Percentiles rank a stretch among this genome's conserved stretches.
Evolutionary conservation across 2,888 invertebrate genomes (phyloP).

Genomic region (Sialis fuliginosa): DNA sequence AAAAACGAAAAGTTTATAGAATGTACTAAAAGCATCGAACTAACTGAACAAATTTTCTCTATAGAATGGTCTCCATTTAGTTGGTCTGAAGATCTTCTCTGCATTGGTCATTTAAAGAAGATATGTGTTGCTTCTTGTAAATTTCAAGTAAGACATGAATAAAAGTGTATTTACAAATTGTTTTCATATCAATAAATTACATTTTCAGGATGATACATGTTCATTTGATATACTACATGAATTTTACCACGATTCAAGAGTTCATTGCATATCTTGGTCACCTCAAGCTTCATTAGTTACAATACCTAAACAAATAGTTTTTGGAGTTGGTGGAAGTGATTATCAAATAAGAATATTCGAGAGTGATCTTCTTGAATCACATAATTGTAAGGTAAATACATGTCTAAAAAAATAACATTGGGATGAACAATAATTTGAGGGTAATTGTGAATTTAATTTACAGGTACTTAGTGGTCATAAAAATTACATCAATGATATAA

Average conservation of each 20-base stretch:
- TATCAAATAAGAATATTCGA: conserved; percentile 34
- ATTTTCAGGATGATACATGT: background rate
- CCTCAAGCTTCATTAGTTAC: conserved; percentile 40
- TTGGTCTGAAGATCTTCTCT: conserved; percentile 43
- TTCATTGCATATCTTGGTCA: conserved; percentile 37
- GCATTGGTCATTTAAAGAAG: conserved; percentile 37
- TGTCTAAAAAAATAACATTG: conserved; percentile 1
- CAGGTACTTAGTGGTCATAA: conserved; percentile 42
- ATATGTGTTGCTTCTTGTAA: conserved; percentile 35
- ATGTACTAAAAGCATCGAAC: conserved; percentile 28
- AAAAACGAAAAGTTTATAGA: conserved; percentile 15
- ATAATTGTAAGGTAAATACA: conserved; percentile 26
- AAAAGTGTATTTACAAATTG: background rate
- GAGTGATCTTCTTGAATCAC: conserved; percentile 31
- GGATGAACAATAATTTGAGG: background rate
- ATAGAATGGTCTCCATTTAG: conserved; percentile 43
- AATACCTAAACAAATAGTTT: conserved; percentile 35
- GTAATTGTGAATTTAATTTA: conserved; percentile 8
- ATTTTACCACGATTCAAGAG: conserved; percentile 33
- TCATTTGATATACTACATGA: conserved; percentile 33
- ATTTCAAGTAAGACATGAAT: conserved; percentile 30
- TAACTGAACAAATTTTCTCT: conserved; percentile 33
- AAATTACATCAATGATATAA: conserved; percentile 49
- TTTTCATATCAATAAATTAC: background rate
- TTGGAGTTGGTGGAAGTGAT: conserved; percentile 36